A percentile compares a stretch with the other conserved stretches of the same genome.
phyloP scores from a whole-genome alignment of 2,797 vertebrate species.

The Acipenser oxyrinchus region DNA sequence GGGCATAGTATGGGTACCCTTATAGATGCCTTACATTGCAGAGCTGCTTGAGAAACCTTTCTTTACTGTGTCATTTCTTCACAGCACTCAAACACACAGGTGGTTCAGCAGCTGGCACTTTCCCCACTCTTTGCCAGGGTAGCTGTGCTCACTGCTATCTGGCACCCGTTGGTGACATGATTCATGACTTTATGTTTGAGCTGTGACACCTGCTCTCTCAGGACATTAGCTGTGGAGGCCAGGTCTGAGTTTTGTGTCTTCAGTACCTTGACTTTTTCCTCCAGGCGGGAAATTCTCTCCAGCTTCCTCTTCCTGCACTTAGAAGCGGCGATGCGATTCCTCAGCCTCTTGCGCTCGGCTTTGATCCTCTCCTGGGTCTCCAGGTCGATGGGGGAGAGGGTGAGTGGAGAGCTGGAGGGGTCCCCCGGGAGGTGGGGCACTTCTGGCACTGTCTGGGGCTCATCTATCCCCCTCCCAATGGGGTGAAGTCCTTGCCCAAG shows the following conservation, averaged over 20 bases:
- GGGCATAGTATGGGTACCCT: no score
- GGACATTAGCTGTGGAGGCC: slow-evolving; percentile 70
- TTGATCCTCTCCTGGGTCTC: slow-evolving; percentile 80
- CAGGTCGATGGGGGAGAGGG: slow-evolving; percentile 70
- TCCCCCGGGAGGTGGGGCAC: slow-evolving; percentile 53
- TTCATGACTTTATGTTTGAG: slow-evolving; percentile 81
- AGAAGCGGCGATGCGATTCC: slow-evolving; percentile 80
- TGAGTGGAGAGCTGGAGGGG: slow-evolving; percentile 51
- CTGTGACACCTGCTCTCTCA: slow-evolving; percentile 75
- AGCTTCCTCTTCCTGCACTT: slow-evolving; percentile 81
- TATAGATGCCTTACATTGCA: no score
- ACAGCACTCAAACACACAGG: slow-evolving; percentile 12
- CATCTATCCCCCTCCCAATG: slow-evolving; percentile 54
- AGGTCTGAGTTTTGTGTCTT: slow-evolving; percentile 79
- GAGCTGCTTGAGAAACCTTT: slow-evolving; percentile 11
- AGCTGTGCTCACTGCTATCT: slow-evolving; percentile 52
- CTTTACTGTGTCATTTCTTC: slow-evolving; percentile 11
- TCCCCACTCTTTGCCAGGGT: slow-evolving; percentile 41
- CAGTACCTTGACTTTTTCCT: slow-evolving; percentile 79
- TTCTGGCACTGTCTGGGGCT: slow-evolving; percentile 78
- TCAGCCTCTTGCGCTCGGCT: slow-evolving; percentile 75
- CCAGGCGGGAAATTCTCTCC: slow-evolving; percentile 75
- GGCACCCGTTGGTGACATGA: slow-evolving; percentile 77
- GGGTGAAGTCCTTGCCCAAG: slow-evolving; percentile 36
- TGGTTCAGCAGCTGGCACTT: slow-evolving; percentile 55